Evolutionary conservation across 2,888 invertebrate species (phyloP).

Genomic region (Uropetala carovei): DNA sequence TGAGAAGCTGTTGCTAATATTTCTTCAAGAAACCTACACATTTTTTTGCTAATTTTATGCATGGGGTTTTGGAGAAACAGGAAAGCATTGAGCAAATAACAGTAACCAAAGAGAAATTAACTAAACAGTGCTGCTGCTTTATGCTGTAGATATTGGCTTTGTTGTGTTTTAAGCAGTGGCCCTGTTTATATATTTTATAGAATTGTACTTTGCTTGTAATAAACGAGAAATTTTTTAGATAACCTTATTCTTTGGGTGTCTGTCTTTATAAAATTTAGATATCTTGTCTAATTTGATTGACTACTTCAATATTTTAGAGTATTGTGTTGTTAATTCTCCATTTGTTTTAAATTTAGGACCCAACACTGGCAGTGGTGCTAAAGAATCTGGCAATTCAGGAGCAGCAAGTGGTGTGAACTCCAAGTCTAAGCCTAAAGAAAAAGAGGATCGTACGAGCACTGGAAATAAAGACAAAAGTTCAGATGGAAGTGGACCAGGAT

Average conservation of each 20-base stretch:
- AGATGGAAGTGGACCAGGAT: constrained; percentile 18
- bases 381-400: constrained; percentile 52
- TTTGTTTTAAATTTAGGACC: constrained; percentile 3
- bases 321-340: neutral
- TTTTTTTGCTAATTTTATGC: neutral
- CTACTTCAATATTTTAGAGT: neutral
- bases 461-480: constrained; percentile 38
- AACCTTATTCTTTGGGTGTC: no score
- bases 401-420: constrained; percentile 37
- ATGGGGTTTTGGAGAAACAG: neutral
- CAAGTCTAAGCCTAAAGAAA: constrained; percentile 26
- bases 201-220: neutral
- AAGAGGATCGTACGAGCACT: constrained; percentile 43
- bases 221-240: neutral
- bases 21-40: no score
- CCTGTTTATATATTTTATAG: neutral
- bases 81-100: neutral
- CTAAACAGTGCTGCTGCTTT: neutral
- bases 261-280: no score
- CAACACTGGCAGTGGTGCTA: constrained; percentile 37
- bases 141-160: neutral
- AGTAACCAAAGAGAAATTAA: neutral
- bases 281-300: no score
- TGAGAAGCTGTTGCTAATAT: no score
- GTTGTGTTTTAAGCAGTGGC: neutral